A percentile compares a stretch with the other conserved stretches of the same genome.
Conservation (phyloP, 2,113 vertebrate species). For the Anolis carolinensis region DNA sequence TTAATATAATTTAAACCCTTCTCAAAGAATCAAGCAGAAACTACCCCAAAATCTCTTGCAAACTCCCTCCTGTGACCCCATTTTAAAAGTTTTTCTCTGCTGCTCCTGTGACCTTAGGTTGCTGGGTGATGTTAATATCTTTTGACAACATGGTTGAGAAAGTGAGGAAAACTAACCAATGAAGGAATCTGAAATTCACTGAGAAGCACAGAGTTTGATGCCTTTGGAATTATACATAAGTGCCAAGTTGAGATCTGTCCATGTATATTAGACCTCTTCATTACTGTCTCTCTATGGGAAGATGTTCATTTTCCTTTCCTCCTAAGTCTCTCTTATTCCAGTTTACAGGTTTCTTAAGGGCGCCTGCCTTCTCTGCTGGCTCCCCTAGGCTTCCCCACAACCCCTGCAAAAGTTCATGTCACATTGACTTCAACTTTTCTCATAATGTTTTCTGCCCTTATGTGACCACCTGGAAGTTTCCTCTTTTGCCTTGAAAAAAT, state of each 20-base stretch:
- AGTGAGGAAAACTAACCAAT: conserved; percentile 48
- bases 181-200: conserved; percentile 56
- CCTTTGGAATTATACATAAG: conserved; percentile 56
- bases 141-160: conserved; percentile 46
- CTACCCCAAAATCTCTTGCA: conserved; percentile 38
- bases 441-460: conserved; percentile 34
- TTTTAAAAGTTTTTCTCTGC: conserved; percentile 24
- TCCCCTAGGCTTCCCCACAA: conserved; percentile 60
- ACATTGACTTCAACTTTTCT: conserved; percentile 61
- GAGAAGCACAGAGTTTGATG: conserved; percentile 32
- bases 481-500: background rate
- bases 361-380: conserved; percentile 32
- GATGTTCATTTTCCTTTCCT: conserved; percentile 38
- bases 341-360: conserved; percentile 48
- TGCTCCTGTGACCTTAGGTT: background rate
- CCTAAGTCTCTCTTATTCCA: conserved; percentile 12
- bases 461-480: conserved; percentile 50
- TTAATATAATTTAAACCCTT: background rate
- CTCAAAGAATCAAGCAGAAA: conserved; percentile 7
- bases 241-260: conserved; percentile 59
- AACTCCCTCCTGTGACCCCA: background rate
- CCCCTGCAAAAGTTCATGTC: conserved; percentile 49
- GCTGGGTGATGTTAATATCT: conserved; percentile 24
- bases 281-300: conserved; percentile 56
- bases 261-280: conserved; percentile 51